Conservation (phyloP, 1,140 invertebrate species). For the Coelopa frigida region DNA sequence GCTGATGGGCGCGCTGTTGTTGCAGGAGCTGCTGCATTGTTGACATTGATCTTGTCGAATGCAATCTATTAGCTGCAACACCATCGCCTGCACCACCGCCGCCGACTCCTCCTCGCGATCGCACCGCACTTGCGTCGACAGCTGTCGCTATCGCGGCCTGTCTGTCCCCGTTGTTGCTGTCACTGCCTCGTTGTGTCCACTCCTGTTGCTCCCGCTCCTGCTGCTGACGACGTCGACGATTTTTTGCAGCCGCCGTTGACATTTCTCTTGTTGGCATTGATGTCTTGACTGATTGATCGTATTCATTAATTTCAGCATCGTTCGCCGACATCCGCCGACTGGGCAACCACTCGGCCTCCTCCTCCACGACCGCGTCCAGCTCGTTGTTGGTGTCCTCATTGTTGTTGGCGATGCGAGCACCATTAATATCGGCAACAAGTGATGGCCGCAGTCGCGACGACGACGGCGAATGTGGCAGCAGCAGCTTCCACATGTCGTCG, state of each 20-base stretch:
- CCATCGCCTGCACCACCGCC: background rate
- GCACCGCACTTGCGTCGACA: background rate
- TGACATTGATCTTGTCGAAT: constrained; percentile 39
- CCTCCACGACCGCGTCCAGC: background rate
- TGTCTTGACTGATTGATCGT: constrained; percentile 41
- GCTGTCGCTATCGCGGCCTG: background rate
- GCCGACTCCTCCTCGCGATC: background rate
- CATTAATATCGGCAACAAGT: constrained; percentile 1
- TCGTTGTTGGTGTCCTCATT: constrained; percentile 1
- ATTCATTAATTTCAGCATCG: constrained; percentile 29
- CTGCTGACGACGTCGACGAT: constrained; percentile 4
- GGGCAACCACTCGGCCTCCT: constrained; percentile 29
- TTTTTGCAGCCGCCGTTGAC: background rate
- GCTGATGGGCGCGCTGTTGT: background rate
- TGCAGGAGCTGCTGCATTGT: constrained; percentile 10
- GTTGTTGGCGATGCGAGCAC: background rate
- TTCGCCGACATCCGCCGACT: constrained; percentile 24
- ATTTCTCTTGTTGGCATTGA: constrained; percentile 30
- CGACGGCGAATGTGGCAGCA: no score
- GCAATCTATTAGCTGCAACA: constrained; percentile 31
- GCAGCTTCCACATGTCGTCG: background rate
- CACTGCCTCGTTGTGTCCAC: background rate
- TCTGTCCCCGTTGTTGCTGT: background rate
- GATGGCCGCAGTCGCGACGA: background rate
- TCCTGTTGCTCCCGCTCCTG: constrained; percentile 3